Conservation (phyloP, 2,113 vertebrate genomes). For the Oncorhynchus clarkii region DNA sequence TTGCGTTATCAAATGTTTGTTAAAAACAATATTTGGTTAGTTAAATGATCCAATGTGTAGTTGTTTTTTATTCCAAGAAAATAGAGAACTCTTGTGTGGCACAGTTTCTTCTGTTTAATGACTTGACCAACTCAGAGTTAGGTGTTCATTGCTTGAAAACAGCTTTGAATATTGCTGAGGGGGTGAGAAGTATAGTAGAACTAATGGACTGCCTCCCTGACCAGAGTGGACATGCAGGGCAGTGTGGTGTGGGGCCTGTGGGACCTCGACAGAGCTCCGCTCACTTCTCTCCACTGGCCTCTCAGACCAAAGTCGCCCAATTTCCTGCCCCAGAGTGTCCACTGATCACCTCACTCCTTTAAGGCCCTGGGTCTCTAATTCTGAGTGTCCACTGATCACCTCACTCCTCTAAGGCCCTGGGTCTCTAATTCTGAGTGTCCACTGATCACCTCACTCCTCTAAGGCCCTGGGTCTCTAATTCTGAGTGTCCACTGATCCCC, state of each 20-base stretch:
- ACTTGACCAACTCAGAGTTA: background rate
- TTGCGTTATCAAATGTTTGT: background rate
- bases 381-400: background rate
- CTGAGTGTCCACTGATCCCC: background rate
- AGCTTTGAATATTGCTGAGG: slow-evolving; percentile 11
- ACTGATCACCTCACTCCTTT: background rate
- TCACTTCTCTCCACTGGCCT: background rate
- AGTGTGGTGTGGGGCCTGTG: background rate
- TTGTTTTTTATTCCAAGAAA: background rate
- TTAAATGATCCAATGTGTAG: background rate
- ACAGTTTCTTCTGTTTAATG: background rate
- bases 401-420: background rate
- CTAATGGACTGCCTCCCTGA: slow-evolving; percentile 13
- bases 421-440: background rate
- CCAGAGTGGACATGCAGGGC: background rate
- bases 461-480: background rate
- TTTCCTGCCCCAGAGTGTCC: background rate
- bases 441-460: background rate
- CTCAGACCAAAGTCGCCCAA: background rate
- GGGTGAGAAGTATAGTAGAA: slow-evolving; percentile 7
- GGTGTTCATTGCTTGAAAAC: slow-evolving; percentile 12
- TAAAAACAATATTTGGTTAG: background rate
- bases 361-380: background rate
- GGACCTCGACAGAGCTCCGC: background rate
- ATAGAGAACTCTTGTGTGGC: background rate